Conservation (phyloP, 2,797 vertebrate genomes). For the Ctenopoma kingsleyae region DNA sequence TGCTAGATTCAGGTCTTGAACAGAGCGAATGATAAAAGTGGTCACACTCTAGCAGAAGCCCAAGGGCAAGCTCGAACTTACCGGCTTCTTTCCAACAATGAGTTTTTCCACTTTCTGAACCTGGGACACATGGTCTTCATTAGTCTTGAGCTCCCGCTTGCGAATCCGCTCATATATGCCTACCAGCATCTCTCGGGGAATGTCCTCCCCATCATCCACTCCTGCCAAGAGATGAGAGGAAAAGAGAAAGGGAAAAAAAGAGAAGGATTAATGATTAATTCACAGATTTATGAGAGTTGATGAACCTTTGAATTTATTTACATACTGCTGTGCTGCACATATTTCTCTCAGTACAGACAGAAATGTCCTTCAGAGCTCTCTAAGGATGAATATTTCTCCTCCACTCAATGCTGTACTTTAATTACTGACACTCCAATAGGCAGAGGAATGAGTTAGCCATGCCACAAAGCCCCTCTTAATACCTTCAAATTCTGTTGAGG, state of each 20-base stretch:
- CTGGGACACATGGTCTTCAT: slow-evolving; percentile 97
- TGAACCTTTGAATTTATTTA: slow-evolving; percentile 39
- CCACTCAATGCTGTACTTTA: slow-evolving; percentile 60
- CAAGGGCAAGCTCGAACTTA: slow-evolving; percentile 75
- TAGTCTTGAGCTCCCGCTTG: slow-evolving; percentile 95
- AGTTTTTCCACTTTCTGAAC: slow-evolving; percentile 99
- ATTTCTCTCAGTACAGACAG: slow-evolving; percentile 21
- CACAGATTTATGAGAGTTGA: slow-evolving; percentile 35
- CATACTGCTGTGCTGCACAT: slow-evolving; percentile 18
- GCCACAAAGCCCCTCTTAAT: slow-evolving; percentile 58
- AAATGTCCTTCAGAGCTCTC: slow-evolving; percentile 48
- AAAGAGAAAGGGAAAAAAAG: slow-evolving; percentile 16
- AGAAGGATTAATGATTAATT: slow-evolving; percentile 49
- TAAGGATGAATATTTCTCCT: slow-evolving; percentile 32
- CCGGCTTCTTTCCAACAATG: slow-evolving; percentile 98
- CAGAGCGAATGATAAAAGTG: slow-evolving; percentile 32
- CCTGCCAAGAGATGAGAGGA: slow-evolving; percentile 78
- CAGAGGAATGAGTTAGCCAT: slow-evolving; percentile 61
- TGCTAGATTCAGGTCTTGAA: slow-evolving; percentile 34
- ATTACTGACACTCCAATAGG: slow-evolving; percentile 65
- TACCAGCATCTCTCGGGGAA: slow-evolving; percentile 93
- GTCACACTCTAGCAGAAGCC: slow-evolving; percentile 24
- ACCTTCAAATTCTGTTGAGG: slow-evolving; percentile 56
- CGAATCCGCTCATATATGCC: slow-evolving; percentile 97
- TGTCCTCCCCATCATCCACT: slow-evolving; percentile 97